phyloP scores from a whole-genome alignment of 2,797 vertebrate genomes.

The Bradypodion pumilum region DNA sequence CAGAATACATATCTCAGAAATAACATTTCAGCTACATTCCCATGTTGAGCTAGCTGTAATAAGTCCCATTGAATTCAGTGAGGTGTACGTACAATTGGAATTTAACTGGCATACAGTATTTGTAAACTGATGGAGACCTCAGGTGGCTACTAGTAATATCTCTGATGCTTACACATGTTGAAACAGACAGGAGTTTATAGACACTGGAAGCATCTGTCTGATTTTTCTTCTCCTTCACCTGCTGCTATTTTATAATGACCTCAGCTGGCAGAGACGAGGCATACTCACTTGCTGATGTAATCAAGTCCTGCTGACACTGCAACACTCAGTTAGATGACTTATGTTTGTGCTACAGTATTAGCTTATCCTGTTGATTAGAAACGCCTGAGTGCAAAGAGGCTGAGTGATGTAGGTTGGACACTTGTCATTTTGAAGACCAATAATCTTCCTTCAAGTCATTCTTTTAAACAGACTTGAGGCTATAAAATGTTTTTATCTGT shows the following conservation, averaged over 20 bases:
- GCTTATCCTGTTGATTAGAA: not conserved
- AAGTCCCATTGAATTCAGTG: not conserved
- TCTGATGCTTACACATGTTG: not conserved
- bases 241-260: not conserved
- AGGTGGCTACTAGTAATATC: not conserved
- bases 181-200: not conserved
- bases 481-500: not conserved
- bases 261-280: slow-evolving; percentile 32
- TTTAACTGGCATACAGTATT: not conserved
- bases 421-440: not conserved
- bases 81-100: not conserved
- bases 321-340: slow-evolving; percentile 23
- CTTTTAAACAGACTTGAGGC: not conserved
- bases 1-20: not conserved
- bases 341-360: not conserved
- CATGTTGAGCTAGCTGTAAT: not conserved
- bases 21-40: too few relatives aligned
- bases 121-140: not conserved
- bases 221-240: slow-evolving; percentile 2
- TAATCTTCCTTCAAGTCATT: not conserved
- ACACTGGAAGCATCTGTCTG: not conserved
- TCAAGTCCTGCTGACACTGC: not conserved
- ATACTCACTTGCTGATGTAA: not conserved
- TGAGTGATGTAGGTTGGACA: not conserved
- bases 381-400: not conserved